Evolutionary conservation across 2,888 invertebrate genomes (phyloP), one percentile per base, ranked within the genome.

Genomic region (Folsomia candida): DNA sequence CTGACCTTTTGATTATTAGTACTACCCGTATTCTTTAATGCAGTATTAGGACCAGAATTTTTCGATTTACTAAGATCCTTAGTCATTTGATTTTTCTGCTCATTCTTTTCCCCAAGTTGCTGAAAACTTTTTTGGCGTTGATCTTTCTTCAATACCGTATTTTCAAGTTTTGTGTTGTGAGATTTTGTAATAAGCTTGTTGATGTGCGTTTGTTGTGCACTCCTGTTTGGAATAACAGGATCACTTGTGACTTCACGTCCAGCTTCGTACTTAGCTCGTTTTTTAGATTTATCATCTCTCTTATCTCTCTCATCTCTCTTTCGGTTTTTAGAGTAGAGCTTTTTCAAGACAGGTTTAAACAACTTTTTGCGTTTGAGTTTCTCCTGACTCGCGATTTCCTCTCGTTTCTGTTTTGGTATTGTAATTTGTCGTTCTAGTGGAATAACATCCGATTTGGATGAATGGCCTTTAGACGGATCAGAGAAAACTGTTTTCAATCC

Each of bases 21-120:
- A 4, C n/a, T 22, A n/a, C 24, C 28, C 9, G 9, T 47, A 47
- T 47, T 11, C 9, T 47, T 47, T 47, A 18, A 47, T 47, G 47
- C 9, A n/a, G n/a, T n/a, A 9, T 47, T 47, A 11, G 9, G 9
- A 9, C 18, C 18, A 11, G 9, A 9, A 27, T 62, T 65, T 20
- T 29, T 68, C n/a, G 22, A 27, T 22, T 26, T 37, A 14, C 68
- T 65, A 20, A 73, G 70, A 22, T 73, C 68, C 20, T 64, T 24
- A 9, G 74, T 66, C 20, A 65, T 68, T 25, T 51, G 28, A 57
- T 60, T 27, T 25, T 67, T 67, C 47, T 68, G 63, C 2, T 68
- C 70, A 1, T 24, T 64, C n/a, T 70, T 73, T 51, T 25, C 66
- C 51, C 62, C 70, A 2, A 71, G 51, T 70, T 68, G 67, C 47